Evolutionary conservation across 1,140 invertebrate species (phyloP).

Genomic region (Drosophila equinoxialis): DNA sequence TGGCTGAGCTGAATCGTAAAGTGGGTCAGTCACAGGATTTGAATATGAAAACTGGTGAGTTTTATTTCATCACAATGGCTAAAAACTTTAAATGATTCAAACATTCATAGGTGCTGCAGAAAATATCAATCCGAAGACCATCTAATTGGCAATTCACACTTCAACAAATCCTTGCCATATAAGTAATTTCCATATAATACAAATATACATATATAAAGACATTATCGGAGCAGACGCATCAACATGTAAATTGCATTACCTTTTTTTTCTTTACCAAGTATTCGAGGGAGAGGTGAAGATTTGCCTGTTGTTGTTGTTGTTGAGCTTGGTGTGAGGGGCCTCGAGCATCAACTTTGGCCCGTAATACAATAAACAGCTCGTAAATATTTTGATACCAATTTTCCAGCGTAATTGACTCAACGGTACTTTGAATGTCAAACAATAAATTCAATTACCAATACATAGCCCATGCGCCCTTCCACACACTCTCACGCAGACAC

Average conservation of each 20-base stretch:
- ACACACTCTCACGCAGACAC: slow-evolving; percentile 5
- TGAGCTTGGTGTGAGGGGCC: neutral
- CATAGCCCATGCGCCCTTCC: slow-evolving; percentile 43
- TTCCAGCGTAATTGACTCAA: slow-evolving; percentile 78
- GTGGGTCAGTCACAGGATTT: neutral
- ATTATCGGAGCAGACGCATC: slow-evolving; percentile 48
- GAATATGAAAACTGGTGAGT: neutral
- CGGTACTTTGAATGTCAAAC: slow-evolving; percentile 79
- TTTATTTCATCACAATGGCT: neutral
- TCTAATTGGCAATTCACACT: slow-evolving; percentile 64
- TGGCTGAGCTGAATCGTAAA: slow-evolving; percentile 31
- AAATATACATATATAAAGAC: slow-evolving; percentile 4
- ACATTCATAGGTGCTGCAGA: neutral
- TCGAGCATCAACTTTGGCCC: slow-evolving; percentile 53
- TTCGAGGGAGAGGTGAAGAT: no score
- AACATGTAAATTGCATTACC: slow-evolving; percentile 77
- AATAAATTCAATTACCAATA: slow-evolving; percentile 81
- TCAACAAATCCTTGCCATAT: slow-evolving; percentile 40
- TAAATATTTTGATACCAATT: slow-evolving; percentile 82
- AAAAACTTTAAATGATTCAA: neutral
- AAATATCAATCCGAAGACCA: neutral
- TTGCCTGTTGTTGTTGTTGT: no score
- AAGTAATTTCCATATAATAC: slow-evolving; percentile 40
- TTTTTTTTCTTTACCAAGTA: slow-evolving; percentile 26
- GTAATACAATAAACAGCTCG: slow-evolving; percentile 81